Base-by-base conservation (phyloP, 2,888 invertebrate genomes). In the Alitta virens region DNA sequence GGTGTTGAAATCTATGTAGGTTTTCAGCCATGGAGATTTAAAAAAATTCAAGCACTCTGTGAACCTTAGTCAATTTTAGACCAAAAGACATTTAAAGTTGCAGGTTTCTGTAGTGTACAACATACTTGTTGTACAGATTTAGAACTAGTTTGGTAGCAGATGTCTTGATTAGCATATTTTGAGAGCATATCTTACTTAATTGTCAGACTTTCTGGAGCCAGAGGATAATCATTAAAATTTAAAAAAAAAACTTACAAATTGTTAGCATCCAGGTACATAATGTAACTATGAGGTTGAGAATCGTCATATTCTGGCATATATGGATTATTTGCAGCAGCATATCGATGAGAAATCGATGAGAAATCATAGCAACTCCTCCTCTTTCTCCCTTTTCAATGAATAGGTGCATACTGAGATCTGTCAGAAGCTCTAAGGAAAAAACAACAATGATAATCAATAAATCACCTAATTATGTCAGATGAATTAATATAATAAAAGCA, bases 161-260 rank as follows among this genome's bases (percentile, higher is more conserved):
- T 3, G 33, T 33, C 33, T 12, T 7, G 5, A 12, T 5, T n/a
- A 9, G n/a, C 18, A 49, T 49, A 49, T 3, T 3, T 3, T 18
- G 49, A 49, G 5, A 21, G n/a, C 49, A 49, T 49, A 21, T 49
- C 16, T 3, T n/a, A 3, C 3, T 5, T 49, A 7, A 49, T 49
- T n/a, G 5, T 46, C 9, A 63, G 25, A 40, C 62, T 64, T 60
- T 76, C 69, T 38, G 73, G 71, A 50, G 68, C 68, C 1, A 75
- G 64, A 2, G 78, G 75, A 60, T 75, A 74, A 63, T 76, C 75
- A 64, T 72, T 33, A n/a, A n/a, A n/a, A n/a, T n/a, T n/a, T n/a
- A n/a, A n/a, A n/a, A n/a, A n/a, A n/a, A n/a, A n/a, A n/a, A n/a
- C n/a, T n/a, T n/a, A 33, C 7, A 33, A n/a, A 49, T 49, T 49